phyloP scores from a whole-genome alignment of 2,113 vertebrate species.

The Emydocephalus ijimae region DNA sequence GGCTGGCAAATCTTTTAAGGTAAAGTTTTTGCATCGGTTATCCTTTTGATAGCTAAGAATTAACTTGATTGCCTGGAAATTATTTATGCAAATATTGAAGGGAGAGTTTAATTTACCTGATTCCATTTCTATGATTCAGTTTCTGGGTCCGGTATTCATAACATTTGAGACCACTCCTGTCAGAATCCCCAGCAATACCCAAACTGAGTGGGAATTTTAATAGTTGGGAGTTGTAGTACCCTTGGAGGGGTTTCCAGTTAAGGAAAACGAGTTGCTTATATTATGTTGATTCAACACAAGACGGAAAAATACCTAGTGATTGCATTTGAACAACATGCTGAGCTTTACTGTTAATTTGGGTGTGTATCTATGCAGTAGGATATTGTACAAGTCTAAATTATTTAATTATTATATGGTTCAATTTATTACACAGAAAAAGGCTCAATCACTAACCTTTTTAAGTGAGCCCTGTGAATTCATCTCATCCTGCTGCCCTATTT shows the following conservation, averaged over 20 bases:
- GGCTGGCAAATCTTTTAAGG: conserved; percentile 62
- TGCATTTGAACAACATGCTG: background rate
- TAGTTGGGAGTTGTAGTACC: background rate
- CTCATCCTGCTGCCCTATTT: background rate
- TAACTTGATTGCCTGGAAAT: background rate
- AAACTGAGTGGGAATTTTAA: background rate
- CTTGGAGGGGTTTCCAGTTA: background rate
- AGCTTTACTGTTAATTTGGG: background rate
- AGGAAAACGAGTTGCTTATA: background rate
- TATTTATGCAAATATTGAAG: background rate
- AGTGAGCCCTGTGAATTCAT: background rate
- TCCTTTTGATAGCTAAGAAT: background rate
- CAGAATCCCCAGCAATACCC: background rate
- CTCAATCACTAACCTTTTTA: background rate
- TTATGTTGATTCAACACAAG: background rate
- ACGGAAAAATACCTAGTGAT: background rate
- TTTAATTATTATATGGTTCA: background rate
- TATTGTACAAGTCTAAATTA: background rate
- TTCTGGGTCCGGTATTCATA: background rate
- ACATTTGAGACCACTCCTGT: background rate
- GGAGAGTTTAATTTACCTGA: background rate
- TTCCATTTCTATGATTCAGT: background rate
- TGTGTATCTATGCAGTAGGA: background rate
- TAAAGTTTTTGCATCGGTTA: conserved; percentile 20
- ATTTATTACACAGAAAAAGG: background rate